These are phyloP conservation scores for Apocrypta bakeri DNA, from an alignment of 1,140 invertebrate species.

Conservation along the genomic window DNA sequence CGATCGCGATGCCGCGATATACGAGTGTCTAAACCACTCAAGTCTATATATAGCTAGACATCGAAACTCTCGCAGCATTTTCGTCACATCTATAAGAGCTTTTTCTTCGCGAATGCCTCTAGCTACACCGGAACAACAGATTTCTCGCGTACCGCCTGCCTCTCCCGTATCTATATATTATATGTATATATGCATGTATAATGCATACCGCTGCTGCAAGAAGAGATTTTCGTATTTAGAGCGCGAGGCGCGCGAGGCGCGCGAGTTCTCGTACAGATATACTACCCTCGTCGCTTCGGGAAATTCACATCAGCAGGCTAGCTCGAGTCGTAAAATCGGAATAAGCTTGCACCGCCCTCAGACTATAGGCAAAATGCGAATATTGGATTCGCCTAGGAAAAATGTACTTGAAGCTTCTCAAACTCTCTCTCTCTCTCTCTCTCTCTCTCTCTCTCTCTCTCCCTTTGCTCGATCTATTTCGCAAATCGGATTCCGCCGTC, in stretches of 20 bases:
- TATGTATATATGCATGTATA: too few relatives aligned
- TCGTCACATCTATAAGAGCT: not conserved
- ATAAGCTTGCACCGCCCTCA: not conserved
- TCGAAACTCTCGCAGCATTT: too few relatives aligned
- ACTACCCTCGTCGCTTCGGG: too few relatives aligned
- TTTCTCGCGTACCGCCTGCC: slow-evolving; percentile 20
- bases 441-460: too few relatives aligned
- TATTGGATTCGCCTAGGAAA: not conserved
- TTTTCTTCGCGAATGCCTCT: not conserved
- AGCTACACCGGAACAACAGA: slow-evolving; percentile 12
- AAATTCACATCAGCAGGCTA: too few relatives aligned
- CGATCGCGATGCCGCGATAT: too few relatives aligned
- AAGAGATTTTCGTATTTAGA: not conserved
- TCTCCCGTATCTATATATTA: not conserved
- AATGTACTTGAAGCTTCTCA: slow-evolving; percentile 19
- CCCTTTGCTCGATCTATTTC: slow-evolving; percentile 32
- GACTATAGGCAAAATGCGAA: not conserved
- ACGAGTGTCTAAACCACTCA: too few relatives aligned
- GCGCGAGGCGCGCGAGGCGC: too few relatives aligned
- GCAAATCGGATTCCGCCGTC: slow-evolving; percentile 34
- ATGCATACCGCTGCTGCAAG: too few relatives aligned
- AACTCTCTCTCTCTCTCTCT: too few relatives aligned
- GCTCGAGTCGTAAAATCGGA: slow-evolving; percentile 10
- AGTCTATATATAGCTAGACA: too few relatives aligned
- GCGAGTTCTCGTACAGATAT: too few relatives aligned